Conservation (phyloP, 2,888 invertebrate genomes). For the Ctena decussata region DNA sequence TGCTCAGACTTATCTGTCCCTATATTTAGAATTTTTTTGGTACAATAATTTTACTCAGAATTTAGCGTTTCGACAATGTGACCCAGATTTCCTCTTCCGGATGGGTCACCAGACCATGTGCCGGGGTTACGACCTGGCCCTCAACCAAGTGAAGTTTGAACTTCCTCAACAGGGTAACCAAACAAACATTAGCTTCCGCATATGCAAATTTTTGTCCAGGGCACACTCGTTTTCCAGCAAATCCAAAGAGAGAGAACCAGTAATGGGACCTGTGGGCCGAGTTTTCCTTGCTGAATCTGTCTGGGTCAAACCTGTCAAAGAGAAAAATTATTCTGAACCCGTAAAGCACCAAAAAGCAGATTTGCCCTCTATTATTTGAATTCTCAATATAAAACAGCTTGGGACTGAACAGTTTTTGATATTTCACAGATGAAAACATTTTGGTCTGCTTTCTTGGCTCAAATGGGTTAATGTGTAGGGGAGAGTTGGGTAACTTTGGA, state of each 20-base stretch:
- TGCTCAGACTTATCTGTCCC: too few species aligned
- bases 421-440: too few species aligned
- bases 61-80: slow-evolving; percentile 76
- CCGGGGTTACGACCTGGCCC: slow-evolving; percentile 83
- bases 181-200: slow-evolving; percentile 74
- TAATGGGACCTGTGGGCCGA: slow-evolving; percentile 70
- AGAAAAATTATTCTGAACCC: too few species aligned
- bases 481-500: too few species aligned
- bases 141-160: slow-evolving; percentile 84
- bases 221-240: slow-evolving; percentile 85
- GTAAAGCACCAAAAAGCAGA: too few species aligned
- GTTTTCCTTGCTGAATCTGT: slow-evolving; percentile 81
- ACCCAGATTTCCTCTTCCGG: slow-evolving; percentile 86
- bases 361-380: too few species aligned
- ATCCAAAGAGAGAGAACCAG: slow-evolving; percentile 86
- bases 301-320: slow-evolving; percentile 84
- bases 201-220: slow-evolving; percentile 82
- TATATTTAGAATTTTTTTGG: too few species aligned
- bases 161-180: slow-evolving; percentile 79
- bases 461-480: too few species aligned
- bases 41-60: too few species aligned
- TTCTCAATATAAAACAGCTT: too few species aligned
- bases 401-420: too few species aligned
- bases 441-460: too few species aligned
- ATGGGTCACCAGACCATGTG: slow-evolving; percentile 84